Base-by-base conservation (phyloP, 1,140 invertebrate genomes). In the Chlorops oryzae region DNA sequence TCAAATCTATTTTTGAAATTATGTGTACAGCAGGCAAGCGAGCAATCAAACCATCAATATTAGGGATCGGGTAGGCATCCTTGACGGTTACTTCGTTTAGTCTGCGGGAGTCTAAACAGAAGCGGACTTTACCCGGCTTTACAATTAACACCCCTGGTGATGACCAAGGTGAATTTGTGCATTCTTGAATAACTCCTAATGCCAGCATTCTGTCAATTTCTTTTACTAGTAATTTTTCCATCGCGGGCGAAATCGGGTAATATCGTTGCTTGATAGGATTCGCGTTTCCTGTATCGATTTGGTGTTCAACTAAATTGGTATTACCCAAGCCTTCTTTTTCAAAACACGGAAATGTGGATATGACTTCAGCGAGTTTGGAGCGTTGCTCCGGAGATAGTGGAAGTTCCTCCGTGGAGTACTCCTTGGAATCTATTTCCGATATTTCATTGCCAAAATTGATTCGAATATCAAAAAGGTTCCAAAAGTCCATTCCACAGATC, bases 61-160 rank as follows among this genome's bases (percentile, higher is more conserved):
- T 43, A 2, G 60, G 58, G 4, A 60, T 37, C n/a, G 52, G 55
- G n/a, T 54, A 54, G 9, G 61, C 62, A 47, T 74, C 66, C 18
- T 56, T 55, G 27, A 58, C 64, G 1, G 73, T 70, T 1, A 73
- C 44, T 1, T 59, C 48, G 39, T 74, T 75, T 6, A 74, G 25
- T 46, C 59, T 62, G 2, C 72, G 42, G 18, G 61, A 61, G 41
- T 75, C 70, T 6, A 73, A 53, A 45, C 64, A 71, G 50, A 72
- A 62, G 10, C 38, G n/a, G 3, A 50, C 39, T 21, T 23, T 50
- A 13, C 24, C 18, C 3, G 39, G 48, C 34, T 50, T 42, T 5
- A 41, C 39, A 15, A 42, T 12, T n/a, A 50, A 22, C 28, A 39
- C 37, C 1, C 7, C 37, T 12, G 50, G 50, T 27, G 34, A 39